Conservation (phyloP, 2,113 vertebrate genomes). For the Anguilla japonica region DNA sequence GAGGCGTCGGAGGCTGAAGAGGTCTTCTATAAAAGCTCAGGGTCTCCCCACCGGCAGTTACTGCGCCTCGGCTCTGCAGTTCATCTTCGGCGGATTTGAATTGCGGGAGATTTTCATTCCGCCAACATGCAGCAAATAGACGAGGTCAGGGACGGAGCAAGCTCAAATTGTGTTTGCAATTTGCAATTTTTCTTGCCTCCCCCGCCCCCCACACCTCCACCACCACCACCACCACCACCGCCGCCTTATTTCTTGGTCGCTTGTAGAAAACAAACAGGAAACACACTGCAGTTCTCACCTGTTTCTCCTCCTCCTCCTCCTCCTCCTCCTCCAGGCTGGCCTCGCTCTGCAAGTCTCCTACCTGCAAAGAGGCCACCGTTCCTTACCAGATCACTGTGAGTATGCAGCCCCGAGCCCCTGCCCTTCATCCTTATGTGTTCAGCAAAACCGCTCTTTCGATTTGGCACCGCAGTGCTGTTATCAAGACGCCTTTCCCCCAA, state of each 20-base stretch:
- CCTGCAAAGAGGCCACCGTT: conserved; percentile 52
- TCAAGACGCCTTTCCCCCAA: too few species aligned
- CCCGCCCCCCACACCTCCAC: too few species aligned
- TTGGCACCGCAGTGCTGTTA: background rate
- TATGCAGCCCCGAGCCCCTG: background rate
- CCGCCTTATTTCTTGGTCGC: background rate
- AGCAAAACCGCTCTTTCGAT: background rate
- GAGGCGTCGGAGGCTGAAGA: background rate
- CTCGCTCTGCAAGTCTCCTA: conserved; percentile 66
- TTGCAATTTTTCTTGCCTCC: too few species aligned
- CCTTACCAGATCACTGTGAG: conserved; percentile 63
- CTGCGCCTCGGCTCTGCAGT: background rate
- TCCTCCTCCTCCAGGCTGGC: conserved; percentile 48
- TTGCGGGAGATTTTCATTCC: background rate
- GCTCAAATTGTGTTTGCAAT: background rate
- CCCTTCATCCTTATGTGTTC: background rate
- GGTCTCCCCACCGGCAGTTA: conserved; percentile 23
- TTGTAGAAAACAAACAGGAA: background rate
- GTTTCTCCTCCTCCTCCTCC: background rate
- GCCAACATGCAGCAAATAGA: conserved; percentile 1
- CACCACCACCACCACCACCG: too few species aligned
- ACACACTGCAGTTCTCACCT: background rate
- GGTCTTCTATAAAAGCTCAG: conserved; percentile 16
- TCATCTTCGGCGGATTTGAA: conserved; percentile 8
- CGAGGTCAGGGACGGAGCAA: conserved; percentile 1